phyloP scores from a whole-genome alignment of 2,888 invertebrate genomes.

The Ischnura elegans region DNA sequence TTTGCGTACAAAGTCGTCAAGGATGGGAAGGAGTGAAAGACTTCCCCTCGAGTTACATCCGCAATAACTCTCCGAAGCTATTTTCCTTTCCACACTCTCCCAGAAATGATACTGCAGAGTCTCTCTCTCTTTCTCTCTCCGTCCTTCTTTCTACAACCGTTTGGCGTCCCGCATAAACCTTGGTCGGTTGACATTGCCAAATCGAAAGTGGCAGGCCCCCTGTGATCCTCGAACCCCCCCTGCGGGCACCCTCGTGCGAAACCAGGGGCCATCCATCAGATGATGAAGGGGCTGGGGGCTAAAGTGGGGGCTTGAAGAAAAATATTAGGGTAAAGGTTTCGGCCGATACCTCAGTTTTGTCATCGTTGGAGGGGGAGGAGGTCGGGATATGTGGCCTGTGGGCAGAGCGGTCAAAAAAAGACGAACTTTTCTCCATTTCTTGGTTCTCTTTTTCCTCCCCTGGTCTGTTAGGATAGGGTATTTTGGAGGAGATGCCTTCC shows the following conservation, averaged over 20 bases:
- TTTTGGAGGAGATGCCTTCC: neutral
- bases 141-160: too few species aligned
- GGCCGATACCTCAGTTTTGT: neutral
- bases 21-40: constrained; percentile 18
- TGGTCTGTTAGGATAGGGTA: too few species aligned
- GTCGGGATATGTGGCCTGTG: neutral
- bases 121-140: neutral
- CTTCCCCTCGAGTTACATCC: neutral
- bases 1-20: neutral
- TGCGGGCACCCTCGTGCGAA: neutral
- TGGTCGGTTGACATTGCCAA: neutral
- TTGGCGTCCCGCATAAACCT: neutral
- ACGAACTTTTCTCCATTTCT: neutral
- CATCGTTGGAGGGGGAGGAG: neutral
- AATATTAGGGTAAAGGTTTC: neutral
- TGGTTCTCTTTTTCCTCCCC: too few species aligned
- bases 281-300: too few species aligned
- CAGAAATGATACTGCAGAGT: too few species aligned
- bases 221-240: neutral
- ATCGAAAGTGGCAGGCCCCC: neutral
- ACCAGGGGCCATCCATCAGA: neutral
- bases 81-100: neutral
- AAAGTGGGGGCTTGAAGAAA: neutral
- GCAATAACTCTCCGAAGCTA: constrained; percentile 14
- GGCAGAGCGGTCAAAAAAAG: neutral